These are phyloP conservation scores for Cephus cinctus DNA, from an alignment of 1,140 invertebrate species.

Conservation along the genomic window DNA sequence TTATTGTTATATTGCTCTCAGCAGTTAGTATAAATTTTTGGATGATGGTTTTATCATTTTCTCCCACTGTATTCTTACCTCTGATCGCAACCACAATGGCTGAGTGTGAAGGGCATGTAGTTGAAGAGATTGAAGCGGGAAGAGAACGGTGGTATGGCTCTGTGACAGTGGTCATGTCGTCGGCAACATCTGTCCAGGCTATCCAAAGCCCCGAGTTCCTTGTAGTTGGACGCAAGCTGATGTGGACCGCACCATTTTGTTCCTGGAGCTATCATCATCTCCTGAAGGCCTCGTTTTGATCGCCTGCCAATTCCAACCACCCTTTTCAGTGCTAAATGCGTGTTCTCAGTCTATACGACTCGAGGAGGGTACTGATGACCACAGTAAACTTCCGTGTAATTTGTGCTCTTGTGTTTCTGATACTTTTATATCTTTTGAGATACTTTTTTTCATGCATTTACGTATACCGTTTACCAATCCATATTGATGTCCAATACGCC, in stretches of 20 bases:
- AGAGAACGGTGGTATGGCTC: slow-evolving; percentile 69
- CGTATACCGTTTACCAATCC: no score
- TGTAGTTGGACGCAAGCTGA: slow-evolving; percentile 63
- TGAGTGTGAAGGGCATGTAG: slow-evolving; percentile 78
- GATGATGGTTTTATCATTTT: no score
- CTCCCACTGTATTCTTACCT: slow-evolving; percentile 70
- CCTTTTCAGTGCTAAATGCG: neutral
- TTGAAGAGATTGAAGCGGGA: slow-evolving; percentile 75
- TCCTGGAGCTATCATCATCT: slow-evolving; percentile 69
- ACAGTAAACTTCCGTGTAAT: no score
- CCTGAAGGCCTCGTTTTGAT: slow-evolving; percentile 42
- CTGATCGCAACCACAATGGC: slow-evolving; percentile 82
- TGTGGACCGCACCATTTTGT: slow-evolving; percentile 85
- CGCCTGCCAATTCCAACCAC: slow-evolving; percentile 10
- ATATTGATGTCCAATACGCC: no score
- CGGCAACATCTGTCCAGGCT: slow-evolving; percentile 79
- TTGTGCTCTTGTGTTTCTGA: no score
- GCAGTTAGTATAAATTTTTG: no score
- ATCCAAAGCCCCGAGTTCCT: slow-evolving; percentile 68
- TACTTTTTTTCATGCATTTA: no score
- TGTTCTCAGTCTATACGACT: slow-evolving; percentile 5
- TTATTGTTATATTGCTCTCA: no score
- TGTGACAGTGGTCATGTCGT: slow-evolving; percentile 72
- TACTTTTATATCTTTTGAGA: no score
- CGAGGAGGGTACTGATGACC: neutral